phyloP scores from a whole-genome alignment of 2,888 invertebrate genomes.

The Villa cingulata region DNA sequence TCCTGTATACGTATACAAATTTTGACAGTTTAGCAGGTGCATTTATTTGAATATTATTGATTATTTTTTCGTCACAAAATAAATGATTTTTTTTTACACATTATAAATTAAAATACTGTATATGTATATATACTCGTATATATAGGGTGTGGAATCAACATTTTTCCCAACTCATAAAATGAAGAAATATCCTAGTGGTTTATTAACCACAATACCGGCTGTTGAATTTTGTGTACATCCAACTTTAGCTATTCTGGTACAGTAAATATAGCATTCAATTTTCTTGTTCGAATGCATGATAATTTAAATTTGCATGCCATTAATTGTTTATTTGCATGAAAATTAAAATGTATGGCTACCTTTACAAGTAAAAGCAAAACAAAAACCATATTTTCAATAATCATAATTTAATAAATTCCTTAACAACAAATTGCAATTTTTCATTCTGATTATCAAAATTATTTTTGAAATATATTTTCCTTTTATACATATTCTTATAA shows the following conservation, averaged over 20 bases:
- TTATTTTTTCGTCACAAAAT: too few species aligned
- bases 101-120: too few species aligned
- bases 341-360: background rate
- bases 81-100: too few species aligned
- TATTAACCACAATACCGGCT: conserved; percentile 34
- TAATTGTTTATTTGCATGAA: background rate
- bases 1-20: too few species aligned
- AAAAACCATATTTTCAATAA: background rate
- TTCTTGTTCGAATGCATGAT: background rate
- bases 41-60: too few species aligned
- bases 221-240: conserved; percentile 35
- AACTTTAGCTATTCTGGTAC: conserved; percentile 34
- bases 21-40: too few species aligned
- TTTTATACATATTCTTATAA: background rate
- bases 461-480: background rate
- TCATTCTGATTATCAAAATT: too few species aligned
- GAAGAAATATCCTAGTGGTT: conserved; percentile 37
- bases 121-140: conserved; percentile 1
- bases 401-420: too few species aligned
- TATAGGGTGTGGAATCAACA: conserved; percentile 36
- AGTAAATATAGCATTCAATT: background rate
- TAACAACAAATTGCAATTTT: too few species aligned
- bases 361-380: too few species aligned
- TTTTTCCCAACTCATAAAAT: conserved; percentile 33
- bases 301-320: background rate